These are phyloP conservation scores for Eilema depressum DNA, from an alignment of 2,888 invertebrate genomes.

Conservation along the genomic window DNA sequence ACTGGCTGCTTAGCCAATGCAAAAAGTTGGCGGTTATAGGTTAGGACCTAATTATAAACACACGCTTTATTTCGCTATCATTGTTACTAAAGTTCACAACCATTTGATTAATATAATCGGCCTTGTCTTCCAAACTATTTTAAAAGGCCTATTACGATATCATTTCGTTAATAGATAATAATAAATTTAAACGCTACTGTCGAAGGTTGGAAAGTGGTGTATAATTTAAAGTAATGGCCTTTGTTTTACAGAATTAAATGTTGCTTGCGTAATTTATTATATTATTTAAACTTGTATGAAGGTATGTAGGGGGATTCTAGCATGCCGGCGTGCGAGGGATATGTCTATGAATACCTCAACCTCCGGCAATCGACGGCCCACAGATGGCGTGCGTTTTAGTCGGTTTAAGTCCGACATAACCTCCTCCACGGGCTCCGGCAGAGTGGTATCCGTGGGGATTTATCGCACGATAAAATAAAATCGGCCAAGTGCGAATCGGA, in stretches of 20 bases:
- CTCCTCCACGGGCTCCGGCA: no score
- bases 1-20: no score
- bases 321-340: no score
- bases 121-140: conserved; percentile 8
- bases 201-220: conserved; percentile 19
- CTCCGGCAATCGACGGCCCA: no score
- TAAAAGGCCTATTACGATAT: conserved; percentile 24
- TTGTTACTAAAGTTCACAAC: conserved; percentile 3
- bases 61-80: neutral
- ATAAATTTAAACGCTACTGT: conserved; percentile 16
- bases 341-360: no score
- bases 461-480: no score
- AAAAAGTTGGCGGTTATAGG: neutral
- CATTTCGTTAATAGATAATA: conserved; percentile 17
- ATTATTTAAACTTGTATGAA: conserved; percentile 1
- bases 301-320: neutral
- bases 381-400: no score
- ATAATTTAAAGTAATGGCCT: conserved; percentile 12
- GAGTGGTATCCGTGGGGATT: no score
- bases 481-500: no score
- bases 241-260: conserved; percentile 14
- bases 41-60: neutral
- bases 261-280: conserved; percentile 6
- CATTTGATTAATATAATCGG: conserved; percentile 12
- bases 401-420: no score